Evolutionary conservation across 2,113 vertebrate species (phyloP).

Genomic region (Corythornis vintsioides): DNA sequence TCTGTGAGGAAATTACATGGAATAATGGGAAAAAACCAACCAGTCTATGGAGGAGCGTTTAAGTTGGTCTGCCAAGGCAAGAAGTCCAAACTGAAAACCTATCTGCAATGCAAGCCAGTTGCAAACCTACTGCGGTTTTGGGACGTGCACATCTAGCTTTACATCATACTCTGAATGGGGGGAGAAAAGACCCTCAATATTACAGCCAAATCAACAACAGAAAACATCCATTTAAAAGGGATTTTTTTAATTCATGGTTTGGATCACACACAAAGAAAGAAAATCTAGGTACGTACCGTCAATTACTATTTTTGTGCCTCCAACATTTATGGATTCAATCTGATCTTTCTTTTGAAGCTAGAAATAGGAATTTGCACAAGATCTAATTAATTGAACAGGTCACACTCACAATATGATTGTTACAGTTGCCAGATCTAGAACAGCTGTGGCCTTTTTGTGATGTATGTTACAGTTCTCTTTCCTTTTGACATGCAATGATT

Average conservation of each 20-base stretch:
- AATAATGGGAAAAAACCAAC: background rate
- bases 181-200: background rate
- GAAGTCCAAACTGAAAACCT: background rate
- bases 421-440: background rate
- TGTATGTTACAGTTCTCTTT: background rate
- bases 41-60: background rate
- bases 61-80: background rate
- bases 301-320: conserved; percentile 89
- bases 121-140: background rate
- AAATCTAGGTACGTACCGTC: conserved; percentile 78
- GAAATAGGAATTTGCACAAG: conserved; percentile 40
- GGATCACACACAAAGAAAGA: background rate
- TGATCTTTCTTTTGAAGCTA: conserved; percentile 85
- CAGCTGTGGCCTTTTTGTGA: background rate
- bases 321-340: conserved; percentile 91
- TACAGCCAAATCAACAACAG: background rate
- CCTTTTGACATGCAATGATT: background rate
- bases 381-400: background rate
- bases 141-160: background rate
- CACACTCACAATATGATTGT: background rate
- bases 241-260: background rate
- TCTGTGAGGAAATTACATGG: background rate
- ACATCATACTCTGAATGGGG: background rate
- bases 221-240: background rate
- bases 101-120: background rate